Evolutionary conservation across 2,888 invertebrate species (phyloP), one percentile per base, ranked within the genome.

Genomic region (Drosophila mayaguana): DNA sequence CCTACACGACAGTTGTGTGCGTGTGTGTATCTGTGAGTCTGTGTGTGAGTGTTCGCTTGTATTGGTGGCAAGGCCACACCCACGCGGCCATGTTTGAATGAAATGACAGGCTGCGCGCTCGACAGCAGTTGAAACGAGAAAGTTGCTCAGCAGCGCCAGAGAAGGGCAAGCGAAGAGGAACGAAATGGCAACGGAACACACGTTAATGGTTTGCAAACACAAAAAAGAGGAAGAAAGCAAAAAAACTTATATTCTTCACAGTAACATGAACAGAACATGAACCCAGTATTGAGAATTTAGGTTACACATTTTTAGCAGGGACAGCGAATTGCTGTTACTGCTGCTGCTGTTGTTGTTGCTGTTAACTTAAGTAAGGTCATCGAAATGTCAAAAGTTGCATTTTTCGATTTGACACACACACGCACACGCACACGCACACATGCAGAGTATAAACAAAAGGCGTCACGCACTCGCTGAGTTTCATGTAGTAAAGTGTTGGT

Each of bases 31-130:
- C 38, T 48, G 22, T 48, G 59, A 28, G 28, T 28, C 28, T 57
- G 50, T 53, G 57, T 32, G 68, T 53, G 46, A 48, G 57, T 28
- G 68, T 50, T 7, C 4, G 43, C 12, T 46, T 59, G 56, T 50
- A n/a, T 62, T 57, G 25, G 69, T 66, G 64, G 61, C 77, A 78
- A 90, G 81, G 90, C 92, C 92, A 92, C 92, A 91, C 92, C 92
- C 90, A 90, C 92, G 92, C 92, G 89, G 93, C 92, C 92, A 92
- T 92, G 83, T 92, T 84, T 91, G 89, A 86, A 88, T 90, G 85
- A 82, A 87, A 75, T 81, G 73, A 74, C 73, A 81, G 71, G 66
- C 80, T 79, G 75, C 69, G 62, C 34, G n/a, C 55, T 46, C 20
- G 45, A 50, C 70, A 54, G 77, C 65, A 67, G 72, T 72, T 62